Evolutionary conservation across 2,797 vertebrate genomes (phyloP).

Genomic region (Phoebastria nigripes): DNA sequence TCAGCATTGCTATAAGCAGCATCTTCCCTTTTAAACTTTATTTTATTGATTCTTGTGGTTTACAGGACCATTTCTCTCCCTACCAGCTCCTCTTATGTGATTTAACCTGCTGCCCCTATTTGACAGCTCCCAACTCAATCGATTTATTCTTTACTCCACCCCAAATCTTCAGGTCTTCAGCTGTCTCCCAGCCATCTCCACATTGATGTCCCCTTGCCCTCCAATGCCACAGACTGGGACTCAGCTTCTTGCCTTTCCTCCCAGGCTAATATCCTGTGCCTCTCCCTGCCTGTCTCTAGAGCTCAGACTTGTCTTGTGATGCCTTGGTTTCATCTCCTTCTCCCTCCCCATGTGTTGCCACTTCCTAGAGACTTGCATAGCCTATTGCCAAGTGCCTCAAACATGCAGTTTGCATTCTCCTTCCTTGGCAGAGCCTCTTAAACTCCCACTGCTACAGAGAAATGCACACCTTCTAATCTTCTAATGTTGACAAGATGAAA

Average conservation of each 20-base stretch:
- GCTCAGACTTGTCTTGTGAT: not conserved
- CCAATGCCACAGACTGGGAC: not conserved
- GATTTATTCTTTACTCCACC: not conserved
- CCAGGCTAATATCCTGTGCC: not conserved
- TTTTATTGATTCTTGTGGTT: not conserved
- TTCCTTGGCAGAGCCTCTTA: slow-evolving; percentile 21
- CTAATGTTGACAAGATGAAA: not conserved
- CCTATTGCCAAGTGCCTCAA: not conserved
- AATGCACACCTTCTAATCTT: not conserved
- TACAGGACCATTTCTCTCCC: not conserved
- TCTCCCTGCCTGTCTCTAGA: not conserved
- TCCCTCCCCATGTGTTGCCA: not conserved
- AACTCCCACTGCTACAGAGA: not conserved
- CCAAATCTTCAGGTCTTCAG: not conserved
- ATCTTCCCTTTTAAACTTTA: not conserved
- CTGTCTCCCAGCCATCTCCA: not conserved
- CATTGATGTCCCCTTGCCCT: not conserved
- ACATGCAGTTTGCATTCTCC: not conserved
- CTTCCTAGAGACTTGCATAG: not conserved
- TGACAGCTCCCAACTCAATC: not conserved
- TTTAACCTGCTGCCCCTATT: not conserved
- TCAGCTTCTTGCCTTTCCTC: not conserved
- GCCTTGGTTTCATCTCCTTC: not conserved
- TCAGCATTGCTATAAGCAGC: not conserved
- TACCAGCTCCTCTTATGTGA: not conserved